phyloP scores from a whole-genome alignment of 2,888 invertebrate species.

The Ochlodes sylvanus region DNA sequence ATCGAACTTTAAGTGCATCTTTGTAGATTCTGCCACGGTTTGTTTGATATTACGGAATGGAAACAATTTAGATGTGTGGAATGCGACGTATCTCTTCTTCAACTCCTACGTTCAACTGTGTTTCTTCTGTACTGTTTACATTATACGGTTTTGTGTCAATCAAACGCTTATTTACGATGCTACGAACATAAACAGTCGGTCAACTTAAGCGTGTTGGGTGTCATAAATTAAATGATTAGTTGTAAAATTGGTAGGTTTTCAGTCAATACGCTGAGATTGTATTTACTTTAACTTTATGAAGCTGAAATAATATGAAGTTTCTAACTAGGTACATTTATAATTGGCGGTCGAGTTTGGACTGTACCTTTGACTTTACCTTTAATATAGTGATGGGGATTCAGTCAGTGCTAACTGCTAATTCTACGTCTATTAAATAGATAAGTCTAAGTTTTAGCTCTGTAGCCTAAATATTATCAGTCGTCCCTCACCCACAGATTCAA shows the following conservation, averaged over 20 bases:
- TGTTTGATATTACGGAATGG: slow-evolving; percentile 38
- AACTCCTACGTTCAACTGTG: neutral
- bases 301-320: no score
- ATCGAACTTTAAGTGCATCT: slow-evolving; percentile 18
- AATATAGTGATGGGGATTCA: no score
- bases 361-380: no score
- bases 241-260: neutral
- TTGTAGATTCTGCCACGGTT: slow-evolving; percentile 19
- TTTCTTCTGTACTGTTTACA: slow-evolving; percentile 14
- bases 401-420: no score
- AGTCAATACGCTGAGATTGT: neutral
- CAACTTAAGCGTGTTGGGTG: neutral
- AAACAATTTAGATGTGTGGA: slow-evolving; percentile 16
- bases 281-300: neutral
- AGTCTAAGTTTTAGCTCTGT: no score
- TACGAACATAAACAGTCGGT: slow-evolving; percentile 6
- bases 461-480: no score
- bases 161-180: slow-evolving; percentile 12
- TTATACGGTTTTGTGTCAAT: slow-evolving; percentile 13
- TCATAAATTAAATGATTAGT: neutral
- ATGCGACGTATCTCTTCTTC: slow-evolving; percentile 15
- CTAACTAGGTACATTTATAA: no score
- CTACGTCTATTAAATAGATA: no score
- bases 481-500: no score
- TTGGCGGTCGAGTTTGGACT: no score